Evolutionary conservation across 2,113 vertebrate genomes (phyloP), one percentile per base, ranked within the genome.

Genomic region (Leuciscus idus): DNA sequence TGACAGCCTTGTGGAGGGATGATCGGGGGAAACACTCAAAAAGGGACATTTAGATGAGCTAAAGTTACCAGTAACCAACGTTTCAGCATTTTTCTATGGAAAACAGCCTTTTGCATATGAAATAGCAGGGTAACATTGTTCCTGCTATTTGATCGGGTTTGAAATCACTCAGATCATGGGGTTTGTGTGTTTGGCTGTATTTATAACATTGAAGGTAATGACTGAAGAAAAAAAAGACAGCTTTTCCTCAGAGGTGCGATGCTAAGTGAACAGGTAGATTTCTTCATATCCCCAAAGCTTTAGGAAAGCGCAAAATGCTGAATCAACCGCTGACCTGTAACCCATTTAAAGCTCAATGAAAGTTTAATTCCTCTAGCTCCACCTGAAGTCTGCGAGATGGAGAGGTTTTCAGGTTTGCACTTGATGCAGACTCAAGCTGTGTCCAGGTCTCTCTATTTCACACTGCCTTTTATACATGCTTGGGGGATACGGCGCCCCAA

Each of bases 311-410:
- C 92, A 93, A 96, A 96, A 92, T 93, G 97, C 97, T 98, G 97
- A 98, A 96, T 97, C 94, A 94, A 96, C 95, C 95, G 91, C 93
- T 96, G 94, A 94, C 94, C 94, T 92, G 93, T 95, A 92, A 96
- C 92, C 92, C 92, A 92, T 93, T 90, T 91, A 91, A 92, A 92
- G 91, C 90, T 93, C 95, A 96, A 97, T 97, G 96, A 97, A 97
- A 97, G 95, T 96, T 96, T 97, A 96, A 96, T 95, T 97, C 92
- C 79, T 89, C 95, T 95, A 94, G 94, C 95, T 90, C 88, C 89
- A 88, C 87, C 57, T 91, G 72, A 70, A 28, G 88, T 68, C 88
- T 39, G 19, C 19, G 62, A 84, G 36, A 84, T 76, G 39, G n/a
- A 78, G 61, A 78, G 75, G 28, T 89, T 88, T 86, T 86, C 89